Conservation (phyloP, 2,888 invertebrate species). For the Coleophora flavipennella region DNA sequence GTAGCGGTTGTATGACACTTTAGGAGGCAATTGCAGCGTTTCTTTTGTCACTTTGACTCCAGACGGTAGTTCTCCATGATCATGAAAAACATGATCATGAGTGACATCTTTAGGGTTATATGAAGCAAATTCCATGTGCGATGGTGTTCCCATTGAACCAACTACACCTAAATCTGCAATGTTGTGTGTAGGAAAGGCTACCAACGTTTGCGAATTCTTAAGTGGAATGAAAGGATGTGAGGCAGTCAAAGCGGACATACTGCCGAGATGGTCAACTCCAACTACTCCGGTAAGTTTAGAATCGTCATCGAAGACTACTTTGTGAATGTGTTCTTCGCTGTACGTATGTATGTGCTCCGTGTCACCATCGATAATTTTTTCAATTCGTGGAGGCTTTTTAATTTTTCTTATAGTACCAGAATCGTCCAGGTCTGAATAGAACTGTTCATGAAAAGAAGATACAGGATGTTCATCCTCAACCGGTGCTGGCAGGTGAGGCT, state of each 20-base stretch:
- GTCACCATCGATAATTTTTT: constrained; percentile 67
- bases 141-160: constrained; percentile 45
- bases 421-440: constrained; percentile 62
- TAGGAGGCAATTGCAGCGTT: constrained; percentile 40
- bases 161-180: constrained; percentile 34
- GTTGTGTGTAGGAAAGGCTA: constrained; percentile 39
- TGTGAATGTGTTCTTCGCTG: constrained; percentile 66
- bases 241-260: constrained; percentile 36
- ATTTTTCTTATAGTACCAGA: constrained; percentile 57
- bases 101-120: constrained; percentile 65
- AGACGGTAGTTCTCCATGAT: constrained; percentile 59
- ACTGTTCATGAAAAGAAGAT: constrained; percentile 59
- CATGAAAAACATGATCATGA: constrained; percentile 65
- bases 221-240: constrained; percentile 38
- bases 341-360: constrained; percentile 68
- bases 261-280: constrained; percentile 34
- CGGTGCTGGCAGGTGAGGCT: constrained; percentile 2
- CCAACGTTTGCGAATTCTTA: constrained; percentile 35
- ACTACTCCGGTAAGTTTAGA: constrained; percentile 31
- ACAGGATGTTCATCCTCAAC: constrained; percentile 54
- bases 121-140: constrained; percentile 53
- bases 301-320: constrained; percentile 48
- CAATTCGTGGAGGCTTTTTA: constrained; percentile 60
- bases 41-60: constrained; percentile 46
- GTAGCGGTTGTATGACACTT: constrained; percentile 49